Evolutionary conservation across 1,140 invertebrate species (phyloP).

Genomic region (Mamestra configurata): DNA sequence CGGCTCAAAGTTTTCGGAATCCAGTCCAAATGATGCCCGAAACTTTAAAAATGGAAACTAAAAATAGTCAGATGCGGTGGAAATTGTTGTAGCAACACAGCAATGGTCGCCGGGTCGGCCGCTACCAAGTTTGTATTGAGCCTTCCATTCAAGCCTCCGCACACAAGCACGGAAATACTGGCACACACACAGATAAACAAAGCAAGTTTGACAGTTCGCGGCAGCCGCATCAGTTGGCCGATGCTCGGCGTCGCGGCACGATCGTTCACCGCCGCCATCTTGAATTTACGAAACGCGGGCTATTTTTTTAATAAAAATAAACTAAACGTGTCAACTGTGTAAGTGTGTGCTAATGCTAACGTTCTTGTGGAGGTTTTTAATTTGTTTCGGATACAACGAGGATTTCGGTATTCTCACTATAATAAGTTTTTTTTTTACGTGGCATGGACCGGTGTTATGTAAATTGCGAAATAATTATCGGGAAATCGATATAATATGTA

Average conservation of each 20-base stretch:
- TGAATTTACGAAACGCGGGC: conserved; percentile 71
- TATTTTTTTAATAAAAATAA: conserved; percentile 75
- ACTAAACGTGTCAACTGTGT: conserved; percentile 75
- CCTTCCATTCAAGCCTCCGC: conserved; percentile 78
- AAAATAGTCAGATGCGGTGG: conserved; percentile 32
- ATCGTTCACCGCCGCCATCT: conserved; percentile 72
- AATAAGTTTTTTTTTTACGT: conserved; percentile 64
- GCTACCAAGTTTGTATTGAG: conserved; percentile 54
- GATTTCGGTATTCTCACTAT: conserved; percentile 74
- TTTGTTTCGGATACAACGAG: conserved; percentile 58
- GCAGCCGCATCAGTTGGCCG: conserved; percentile 79
- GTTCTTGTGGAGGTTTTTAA: conserved; percentile 67
- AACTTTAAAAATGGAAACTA: conserved; percentile 4
- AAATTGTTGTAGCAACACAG: conserved; percentile 44
- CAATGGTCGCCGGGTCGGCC: conserved; percentile 24
- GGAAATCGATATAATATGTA: conserved; percentile 52
- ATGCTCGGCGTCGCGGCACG: conserved; percentile 80
- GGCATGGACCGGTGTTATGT: conserved; percentile 65
- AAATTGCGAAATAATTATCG: conserved; percentile 77
- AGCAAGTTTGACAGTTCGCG: conserved; percentile 83
- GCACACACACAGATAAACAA: conserved; percentile 65
- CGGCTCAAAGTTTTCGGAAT: conserved; percentile 26
- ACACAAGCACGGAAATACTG: conserved; percentile 58
- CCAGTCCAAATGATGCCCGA: conserved; percentile 12
- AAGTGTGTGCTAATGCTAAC: conserved; percentile 64